Base-by-base conservation (phyloP, 2,888 invertebrate genomes). In the Mythimna loreyi region DNA sequence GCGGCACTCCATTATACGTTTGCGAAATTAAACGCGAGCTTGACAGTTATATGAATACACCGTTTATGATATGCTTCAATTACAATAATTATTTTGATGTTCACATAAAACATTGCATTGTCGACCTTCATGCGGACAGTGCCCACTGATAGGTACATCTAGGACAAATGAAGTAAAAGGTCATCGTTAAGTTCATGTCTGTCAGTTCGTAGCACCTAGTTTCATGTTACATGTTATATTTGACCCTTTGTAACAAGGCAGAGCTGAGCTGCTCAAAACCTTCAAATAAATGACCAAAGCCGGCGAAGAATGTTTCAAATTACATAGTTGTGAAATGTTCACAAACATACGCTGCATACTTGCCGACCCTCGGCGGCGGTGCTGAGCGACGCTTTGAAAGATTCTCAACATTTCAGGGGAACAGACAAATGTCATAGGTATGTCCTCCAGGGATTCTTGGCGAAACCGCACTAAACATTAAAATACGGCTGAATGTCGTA, bases 361-460 rank as follows among this genome's bases (percentile, higher is more conserved):
- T 85, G 62, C 73, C 69, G 78, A 69, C 80, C 82, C 75, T 81
- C 69, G 75, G 77, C 65, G 72, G 77, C 57, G 61, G 62, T 70
- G 58, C 62, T 81, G 75, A 71, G 82, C 58, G 85, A 33, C 63
- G 81, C 87, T 90, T 88, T 88, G 85, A 90, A 87, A 87, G 87
- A 92, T 92, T 91, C 89, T 86, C 78, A 70, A 86, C 90, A 90
- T 90, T 87, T 83, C 74, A 83, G 70, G 78, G 49, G 62, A 74
- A 67, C 69, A 64, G 45, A 75, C 75, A 68, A 78, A 83, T 81
- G 76, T 77, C 72, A 80, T 75, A 76, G 67, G 62, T 75, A 78
- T 76, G 72, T 60, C 68, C 80, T 71, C 73, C 60, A 72, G 56
- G 64, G 62, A 80, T 80, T 75, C 72, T 81, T 72, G 76, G 67